Conservation (phyloP, 2,888 invertebrate species). For the Ormyrus pomaceus region DNA sequence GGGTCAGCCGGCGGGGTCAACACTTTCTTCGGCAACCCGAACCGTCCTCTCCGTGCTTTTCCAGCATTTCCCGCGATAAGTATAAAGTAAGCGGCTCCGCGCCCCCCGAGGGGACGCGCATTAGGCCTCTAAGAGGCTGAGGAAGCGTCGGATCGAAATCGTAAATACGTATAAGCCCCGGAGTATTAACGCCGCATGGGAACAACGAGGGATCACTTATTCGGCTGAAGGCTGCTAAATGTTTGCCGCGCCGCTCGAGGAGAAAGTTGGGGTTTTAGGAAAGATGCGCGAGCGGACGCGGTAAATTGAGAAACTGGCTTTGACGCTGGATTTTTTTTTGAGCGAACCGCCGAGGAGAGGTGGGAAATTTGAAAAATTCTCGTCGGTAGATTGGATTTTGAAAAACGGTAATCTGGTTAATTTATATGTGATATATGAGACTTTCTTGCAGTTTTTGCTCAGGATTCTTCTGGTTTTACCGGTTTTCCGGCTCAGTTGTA, state of each 20-base stretch:
- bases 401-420: too few species aligned
- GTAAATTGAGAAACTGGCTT: not conserved
- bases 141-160: constrained; percentile 15
- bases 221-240: not conserved
- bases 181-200: not conserved
- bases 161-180: constrained; percentile 1
- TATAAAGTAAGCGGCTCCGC: constrained; percentile 6
- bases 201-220: not conserved
- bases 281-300: not conserved
- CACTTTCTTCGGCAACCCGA: constrained; percentile 38
- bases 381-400: too few species aligned
- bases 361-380: too few species aligned
- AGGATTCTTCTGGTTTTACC: too few species aligned
- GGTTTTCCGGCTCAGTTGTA: too few species aligned
- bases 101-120: not conserved
- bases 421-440: too few species aligned
- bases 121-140: not conserved
- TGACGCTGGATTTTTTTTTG: too few species aligned
- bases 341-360: too few species aligned
- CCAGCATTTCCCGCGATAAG: constrained; percentile 16
- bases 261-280: not conserved
- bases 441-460: too few species aligned
- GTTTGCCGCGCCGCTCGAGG: not conserved
- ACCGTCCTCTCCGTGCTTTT: constrained; percentile 3
- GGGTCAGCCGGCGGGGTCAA: constrained; percentile 38